A percentile compares a stretch with the other conserved stretches of the same genome.
These are phyloP conservation scores for Siniperca scherzeri DNA, from an alignment of 2,797 vertebrate genomes.

Conservation along the genomic window DNA sequence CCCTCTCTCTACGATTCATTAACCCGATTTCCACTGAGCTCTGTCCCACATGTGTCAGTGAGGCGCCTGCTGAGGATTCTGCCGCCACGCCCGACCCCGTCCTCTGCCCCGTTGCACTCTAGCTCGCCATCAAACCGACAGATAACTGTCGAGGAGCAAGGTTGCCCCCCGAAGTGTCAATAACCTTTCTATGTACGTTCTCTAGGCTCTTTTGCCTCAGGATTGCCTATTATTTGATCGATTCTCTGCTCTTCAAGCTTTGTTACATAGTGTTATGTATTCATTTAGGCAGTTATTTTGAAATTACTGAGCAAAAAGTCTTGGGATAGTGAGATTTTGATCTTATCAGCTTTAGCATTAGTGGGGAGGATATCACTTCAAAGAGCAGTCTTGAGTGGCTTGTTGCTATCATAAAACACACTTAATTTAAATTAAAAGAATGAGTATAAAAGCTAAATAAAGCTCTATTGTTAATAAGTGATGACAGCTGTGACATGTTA, in stretches of 20 bases:
- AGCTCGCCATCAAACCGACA: conserved; percentile 87
- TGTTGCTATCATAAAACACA: neutral
- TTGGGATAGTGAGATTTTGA: conserved; percentile 5
- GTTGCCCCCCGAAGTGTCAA: conserved; percentile 37
- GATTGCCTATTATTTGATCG: conserved; percentile 4
- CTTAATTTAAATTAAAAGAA: neutral
- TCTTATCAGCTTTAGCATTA: conserved; percentile 11
- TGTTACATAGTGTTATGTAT: neutral
- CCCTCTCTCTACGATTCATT: conserved; percentile 78
- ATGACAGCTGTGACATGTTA: neutral
- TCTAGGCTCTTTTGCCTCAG: neutral
- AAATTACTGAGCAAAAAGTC: conserved; percentile 17
- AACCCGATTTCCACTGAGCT: conserved; percentile 83
- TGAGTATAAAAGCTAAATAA: neutral
- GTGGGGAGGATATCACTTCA: neutral
- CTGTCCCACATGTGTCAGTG: conserved; percentile 85
- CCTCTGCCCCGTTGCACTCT: conserved; percentile 54
- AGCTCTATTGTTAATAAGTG: neutral
- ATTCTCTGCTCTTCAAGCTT: conserved; percentile 6
- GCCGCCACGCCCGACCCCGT: conserved; percentile 29
- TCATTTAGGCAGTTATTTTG: conserved; percentile 10
- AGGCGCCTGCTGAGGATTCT: conserved; percentile 74
- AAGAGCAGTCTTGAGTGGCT: neutral
- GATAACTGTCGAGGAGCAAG: conserved; percentile 81
- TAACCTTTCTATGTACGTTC: conserved; percentile 17